Evolutionary conservation across 2,797 vertebrate genomes (phyloP).

Genomic region (Sebastes flavidus): DNA sequence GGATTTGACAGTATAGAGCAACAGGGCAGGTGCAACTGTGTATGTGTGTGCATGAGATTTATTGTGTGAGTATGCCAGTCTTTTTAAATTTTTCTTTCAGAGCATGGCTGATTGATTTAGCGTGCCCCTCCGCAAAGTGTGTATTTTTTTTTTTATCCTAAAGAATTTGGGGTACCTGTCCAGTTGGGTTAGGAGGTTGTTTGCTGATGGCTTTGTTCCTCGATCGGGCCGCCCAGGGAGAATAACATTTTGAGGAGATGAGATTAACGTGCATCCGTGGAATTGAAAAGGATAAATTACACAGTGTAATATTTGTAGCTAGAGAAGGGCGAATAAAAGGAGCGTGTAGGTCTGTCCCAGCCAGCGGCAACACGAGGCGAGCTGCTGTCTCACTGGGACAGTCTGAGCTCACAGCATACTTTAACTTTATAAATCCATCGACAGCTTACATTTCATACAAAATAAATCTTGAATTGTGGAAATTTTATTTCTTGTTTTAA

Average conservation of each 20-base stretch:
- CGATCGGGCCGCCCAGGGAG: conserved; percentile 39
- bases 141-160: conserved; percentile 6
- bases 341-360: conserved; percentile 57
- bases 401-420: conserved; percentile 15
- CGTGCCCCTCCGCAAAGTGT: conserved; percentile 40
- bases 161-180: conserved; percentile 65
- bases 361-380: conserved; percentile 49
- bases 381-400: conserved; percentile 51
- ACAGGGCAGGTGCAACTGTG: conserved; percentile 67
- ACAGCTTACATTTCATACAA: not conserved
- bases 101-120: conserved; percentile 72
- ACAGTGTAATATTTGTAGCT: conserved; percentile 61
- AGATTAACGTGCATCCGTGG: conserved; percentile 67
- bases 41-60: conserved; percentile 26
- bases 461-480: not conserved
- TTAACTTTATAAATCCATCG: conserved; percentile 23
- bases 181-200: conserved; percentile 63
- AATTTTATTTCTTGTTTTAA: not conserved
- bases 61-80: conserved; percentile 44
- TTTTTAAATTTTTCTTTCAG: conserved; percentile 64
- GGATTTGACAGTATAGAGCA: conserved; percentile 56
- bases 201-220: conserved; percentile 73
- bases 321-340: conserved; percentile 51
- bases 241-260: conserved; percentile 72
- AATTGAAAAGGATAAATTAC: conserved; percentile 71